A percentile compares a stretch with the other conserved stretches of the same genome.
Conservation (phyloP, 2,113 vertebrate species). For the Uropsilus gracilis region DNA sequence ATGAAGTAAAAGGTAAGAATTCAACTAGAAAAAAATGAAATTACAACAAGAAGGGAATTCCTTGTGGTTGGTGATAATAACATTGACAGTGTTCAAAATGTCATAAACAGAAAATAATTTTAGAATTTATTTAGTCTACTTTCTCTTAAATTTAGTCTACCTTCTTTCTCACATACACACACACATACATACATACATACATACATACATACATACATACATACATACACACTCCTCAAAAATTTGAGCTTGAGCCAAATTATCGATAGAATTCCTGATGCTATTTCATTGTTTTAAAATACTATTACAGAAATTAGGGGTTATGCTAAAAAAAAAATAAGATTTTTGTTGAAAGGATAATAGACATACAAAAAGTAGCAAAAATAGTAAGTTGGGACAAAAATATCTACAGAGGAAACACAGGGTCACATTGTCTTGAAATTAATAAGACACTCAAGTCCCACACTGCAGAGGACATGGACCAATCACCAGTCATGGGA, state of each 20-base stretch:
- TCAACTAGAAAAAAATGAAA: not conserved
- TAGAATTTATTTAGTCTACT: not conserved
- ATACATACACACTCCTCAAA: not conserved
- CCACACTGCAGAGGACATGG: not conserved
- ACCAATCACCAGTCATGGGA: not conserved
- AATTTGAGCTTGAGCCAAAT: not conserved
- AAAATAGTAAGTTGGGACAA: not conserved
- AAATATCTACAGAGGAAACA: not conserved
- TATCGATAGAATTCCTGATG: not conserved
- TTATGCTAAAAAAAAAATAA: not conserved
- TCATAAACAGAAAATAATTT: not conserved
- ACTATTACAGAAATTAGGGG: not conserved
- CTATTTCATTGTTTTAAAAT: not conserved
- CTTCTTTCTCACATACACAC: not conserved
- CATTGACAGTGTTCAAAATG: fast-evolving
- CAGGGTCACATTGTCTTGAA: not conserved
- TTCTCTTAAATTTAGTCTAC: not conserved
- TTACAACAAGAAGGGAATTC: not conserved
- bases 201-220: not conserved
- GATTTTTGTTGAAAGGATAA: not conserved
- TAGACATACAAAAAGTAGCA: not conserved
- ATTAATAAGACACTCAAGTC: not conserved
- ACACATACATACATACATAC: not conserved
- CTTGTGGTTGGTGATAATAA: not conserved
- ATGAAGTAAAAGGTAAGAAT: not conserved